A percentile compares a stretch with the other conserved stretches of the same genome.
phyloP scores from a whole-genome alignment of 2,113 vertebrate species.

The Holacanthus passer region DNA sequence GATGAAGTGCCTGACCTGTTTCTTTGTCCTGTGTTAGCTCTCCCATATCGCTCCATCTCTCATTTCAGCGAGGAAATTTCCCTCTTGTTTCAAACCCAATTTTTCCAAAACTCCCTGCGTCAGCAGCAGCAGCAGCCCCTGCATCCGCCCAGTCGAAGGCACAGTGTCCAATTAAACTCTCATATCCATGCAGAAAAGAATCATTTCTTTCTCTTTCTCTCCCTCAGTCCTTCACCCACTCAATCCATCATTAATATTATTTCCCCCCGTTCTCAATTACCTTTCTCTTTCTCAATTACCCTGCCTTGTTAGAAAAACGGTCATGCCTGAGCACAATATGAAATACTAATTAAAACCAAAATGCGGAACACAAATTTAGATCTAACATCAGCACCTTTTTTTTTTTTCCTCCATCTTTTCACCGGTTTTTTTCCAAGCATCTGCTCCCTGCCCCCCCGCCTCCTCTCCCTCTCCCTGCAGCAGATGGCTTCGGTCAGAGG shows the following conservation, averaged over 20 bases:
- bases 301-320: conserved; percentile 58
- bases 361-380: conserved; percentile 49
- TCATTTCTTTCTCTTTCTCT: conserved; percentile 52
- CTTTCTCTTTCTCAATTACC: conserved; percentile 58
- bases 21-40: conserved; percentile 67
- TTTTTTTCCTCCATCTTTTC: conserved; percentile 27
- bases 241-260: conserved; percentile 68
- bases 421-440: conserved; percentile 15
- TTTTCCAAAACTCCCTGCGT: conserved; percentile 74
- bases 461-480: conserved; percentile 62
- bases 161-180: conserved; percentile 79
- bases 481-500: conserved; percentile 83
- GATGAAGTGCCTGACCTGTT: conserved; percentile 74
- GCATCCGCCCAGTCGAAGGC: conserved; percentile 60
- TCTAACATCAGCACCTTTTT: conserved; percentile 43
- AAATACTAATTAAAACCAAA: conserved; percentile 62
- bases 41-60: conserved; percentile 68
- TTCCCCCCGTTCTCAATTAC: conserved; percentile 61
- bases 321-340: conserved; percentile 45
- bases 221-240: conserved; percentile 33
- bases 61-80: conserved; percentile 74
- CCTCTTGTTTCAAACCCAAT: conserved; percentile 81
- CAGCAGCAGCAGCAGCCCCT: conserved; percentile 61
- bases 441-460: conserved; percentile 24
- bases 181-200: conserved; percentile 68